Base-by-base conservation (phyloP, 2,888 invertebrate genomes). In the Epirrita christyi region DNA sequence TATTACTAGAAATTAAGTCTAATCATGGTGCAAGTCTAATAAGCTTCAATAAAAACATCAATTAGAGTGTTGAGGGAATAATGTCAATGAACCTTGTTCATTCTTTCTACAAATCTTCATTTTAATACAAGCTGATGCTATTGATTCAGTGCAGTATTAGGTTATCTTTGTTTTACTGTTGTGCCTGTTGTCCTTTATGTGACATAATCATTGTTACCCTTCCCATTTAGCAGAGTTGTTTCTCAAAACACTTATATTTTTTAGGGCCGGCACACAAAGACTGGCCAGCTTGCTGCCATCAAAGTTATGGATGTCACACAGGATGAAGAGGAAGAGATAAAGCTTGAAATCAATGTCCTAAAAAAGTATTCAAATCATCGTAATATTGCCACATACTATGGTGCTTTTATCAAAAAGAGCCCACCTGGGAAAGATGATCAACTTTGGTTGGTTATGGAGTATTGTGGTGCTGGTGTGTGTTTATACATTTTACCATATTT, bases 221-320 rank as follows among this genome's bases (percentile, higher is more conserved):
- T 43, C 13, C 13, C 36, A n/a, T 28, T 56, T 46, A 56, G 15
- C 42, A 43, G 46, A 47, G 47, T 42, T 47, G 44, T 41, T 59
- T 51, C 44, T 55, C 44, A 48, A 38, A 40, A 40, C 6, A 29
- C 42, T 59, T 62, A 59, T 58, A 42, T 38, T 37, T 66, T 81
- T 57, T 88, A 99, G 98, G 99, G 99, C 68, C 97, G 99, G 60
- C 99, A 99, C 92, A 99, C 99, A 70, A 99, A 99, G 94, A 99
- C 99, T 72, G 99, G 99, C 70, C 99, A 99, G 92, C 94, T 99
- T 93, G 99, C 99, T 70, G 99, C 99, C 88, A 99, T 99, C 92
- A 99, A 99, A 94, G 99, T 99, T 84, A 99, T 99, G 99, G 99
- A 99, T 92, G 99, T 99, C 78, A 99, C 99, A 72, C 99, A 99